These are phyloP conservation scores for Thereva nobilitata DNA, from an alignment of 2,888 invertebrate species.

Conservation along the genomic window DNA sequence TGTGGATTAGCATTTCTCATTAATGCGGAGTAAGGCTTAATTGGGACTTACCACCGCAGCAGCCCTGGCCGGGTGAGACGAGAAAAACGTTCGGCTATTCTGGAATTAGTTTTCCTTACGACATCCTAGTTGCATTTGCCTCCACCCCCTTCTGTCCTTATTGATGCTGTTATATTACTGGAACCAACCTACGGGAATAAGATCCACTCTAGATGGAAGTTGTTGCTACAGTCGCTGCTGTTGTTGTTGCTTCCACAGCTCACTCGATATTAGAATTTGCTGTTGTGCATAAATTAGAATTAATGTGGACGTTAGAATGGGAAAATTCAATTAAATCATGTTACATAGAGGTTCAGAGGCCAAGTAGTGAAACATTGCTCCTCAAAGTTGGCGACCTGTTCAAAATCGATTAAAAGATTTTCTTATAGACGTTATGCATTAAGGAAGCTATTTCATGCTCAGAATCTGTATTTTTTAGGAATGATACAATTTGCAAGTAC, in stretches of 20 bases:
- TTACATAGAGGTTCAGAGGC: conserved; percentile 27
- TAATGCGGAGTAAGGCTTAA: conserved; percentile 45
- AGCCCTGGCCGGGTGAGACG: conserved; percentile 17
- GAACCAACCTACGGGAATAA: conserved; percentile 16
- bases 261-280: conserved; percentile 42
- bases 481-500: too few relatives aligned
- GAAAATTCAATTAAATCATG: conserved; percentile 43
- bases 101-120: conserved; percentile 35
- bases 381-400: conserved; percentile 17
- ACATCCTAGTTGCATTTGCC: conserved; percentile 30
- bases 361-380: conserved; percentile 5
- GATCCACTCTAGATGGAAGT: conserved; percentile 26
- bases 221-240: conserved; percentile 24
- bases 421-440: background rate
- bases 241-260: conserved; percentile 32
- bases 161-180: conserved; percentile 33
- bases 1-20: conserved; percentile 45
- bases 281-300: conserved; percentile 43
- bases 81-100: conserved; percentile 33
- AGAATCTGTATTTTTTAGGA: too few relatives aligned
- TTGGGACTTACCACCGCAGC: conserved; percentile 40
- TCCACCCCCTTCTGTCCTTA: conserved; percentile 13
- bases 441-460: too few relatives aligned
- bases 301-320: conserved; percentile 40
- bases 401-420: conserved; percentile 33